Evolutionary conservation across 2,888 invertebrate species (phyloP).

Genomic region (Tanytarsus gracilentus): DNA sequence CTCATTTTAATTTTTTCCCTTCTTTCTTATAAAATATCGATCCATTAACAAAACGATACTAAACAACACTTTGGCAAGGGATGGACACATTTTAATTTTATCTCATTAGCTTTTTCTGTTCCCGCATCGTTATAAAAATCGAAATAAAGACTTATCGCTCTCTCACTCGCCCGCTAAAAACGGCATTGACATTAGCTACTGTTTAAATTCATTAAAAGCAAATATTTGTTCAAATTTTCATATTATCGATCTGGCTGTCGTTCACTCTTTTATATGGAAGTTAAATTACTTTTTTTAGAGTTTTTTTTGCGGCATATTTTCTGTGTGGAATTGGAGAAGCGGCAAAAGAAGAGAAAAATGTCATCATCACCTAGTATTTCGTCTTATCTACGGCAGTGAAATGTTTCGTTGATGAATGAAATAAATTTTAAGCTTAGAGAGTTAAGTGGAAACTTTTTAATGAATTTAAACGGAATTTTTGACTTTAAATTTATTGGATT

Average conservation of each 20-base stretch:
- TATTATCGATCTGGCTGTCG: conserved; percentile 20
- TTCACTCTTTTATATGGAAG: conserved; percentile 12
- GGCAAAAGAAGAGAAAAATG: too few species aligned
- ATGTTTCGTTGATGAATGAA: neutral
- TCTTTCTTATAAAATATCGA: conserved; percentile 15
- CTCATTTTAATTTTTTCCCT: conserved; percentile 27
- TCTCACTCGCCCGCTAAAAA: too few species aligned
- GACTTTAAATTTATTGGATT: too few species aligned
- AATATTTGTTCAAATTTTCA: conserved; percentile 25
- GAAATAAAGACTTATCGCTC: conserved; percentile 22
- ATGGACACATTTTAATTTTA: conserved; percentile 13
- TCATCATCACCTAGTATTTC: too few species aligned
- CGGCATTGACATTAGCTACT: conserved; percentile 29
- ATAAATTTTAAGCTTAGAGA: neutral
- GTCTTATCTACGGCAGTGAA: too few species aligned
- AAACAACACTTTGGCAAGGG: conserved; percentile 26
- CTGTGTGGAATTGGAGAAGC: conserved; percentile 2
- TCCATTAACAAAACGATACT: conserved; percentile 28
- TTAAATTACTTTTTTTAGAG: conserved; percentile 14
- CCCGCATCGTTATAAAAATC: neutral
- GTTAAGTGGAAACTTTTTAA: neutral
- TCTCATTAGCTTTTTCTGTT: conserved; percentile 24
- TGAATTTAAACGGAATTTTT: too few species aligned
- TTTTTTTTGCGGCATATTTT: too few species aligned
- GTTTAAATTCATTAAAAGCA: conserved; percentile 29